These are phyloP conservation scores for Hydrotaea diabolus DNA, from an alignment of 2,888 invertebrate genomes.

Conservation along the genomic window DNA sequence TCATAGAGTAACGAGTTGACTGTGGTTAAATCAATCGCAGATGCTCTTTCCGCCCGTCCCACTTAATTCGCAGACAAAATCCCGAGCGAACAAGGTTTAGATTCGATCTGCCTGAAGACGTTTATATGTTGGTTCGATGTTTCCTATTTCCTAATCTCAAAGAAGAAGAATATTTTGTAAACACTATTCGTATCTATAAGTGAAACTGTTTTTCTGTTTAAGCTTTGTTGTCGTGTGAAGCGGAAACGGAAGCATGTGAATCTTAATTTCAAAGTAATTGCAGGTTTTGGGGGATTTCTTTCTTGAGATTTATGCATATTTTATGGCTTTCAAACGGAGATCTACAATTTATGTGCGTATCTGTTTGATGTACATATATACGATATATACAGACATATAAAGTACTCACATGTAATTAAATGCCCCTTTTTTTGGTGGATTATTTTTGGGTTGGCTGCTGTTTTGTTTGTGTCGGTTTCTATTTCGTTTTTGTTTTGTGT, in stretches of 20 bases:
- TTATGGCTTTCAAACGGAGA: not conserved
- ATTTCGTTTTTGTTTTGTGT: not conserved
- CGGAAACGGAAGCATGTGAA: not conserved
- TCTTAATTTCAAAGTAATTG: not conserved
- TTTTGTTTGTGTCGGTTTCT: too few relatives aligned
- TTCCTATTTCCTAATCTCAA: too few relatives aligned
- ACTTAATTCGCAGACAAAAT: too few relatives aligned
- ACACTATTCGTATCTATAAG: not conserved
- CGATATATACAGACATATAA: not conserved
- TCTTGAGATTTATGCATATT: not conserved
- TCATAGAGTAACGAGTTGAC: too few relatives aligned
- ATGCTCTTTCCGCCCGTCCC: too few relatives aligned
- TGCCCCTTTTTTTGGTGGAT: not conserved
- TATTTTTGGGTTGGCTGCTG: not conserved
- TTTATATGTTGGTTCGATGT: too few relatives aligned
- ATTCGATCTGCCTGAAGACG: too few relatives aligned
- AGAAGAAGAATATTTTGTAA: too few relatives aligned
- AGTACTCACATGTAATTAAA: slow-evolving; percentile 7
- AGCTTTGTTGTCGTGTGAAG: not conserved
- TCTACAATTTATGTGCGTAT: not conserved
- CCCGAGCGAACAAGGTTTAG: too few relatives aligned
- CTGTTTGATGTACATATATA: not conserved
- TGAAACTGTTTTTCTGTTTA: not conserved
- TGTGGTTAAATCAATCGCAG: too few relatives aligned
- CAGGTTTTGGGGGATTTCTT: not conserved